Evolutionary conservation across 1,140 invertebrate genomes (phyloP).

Genomic region (Archivesica marissinica): DNA sequence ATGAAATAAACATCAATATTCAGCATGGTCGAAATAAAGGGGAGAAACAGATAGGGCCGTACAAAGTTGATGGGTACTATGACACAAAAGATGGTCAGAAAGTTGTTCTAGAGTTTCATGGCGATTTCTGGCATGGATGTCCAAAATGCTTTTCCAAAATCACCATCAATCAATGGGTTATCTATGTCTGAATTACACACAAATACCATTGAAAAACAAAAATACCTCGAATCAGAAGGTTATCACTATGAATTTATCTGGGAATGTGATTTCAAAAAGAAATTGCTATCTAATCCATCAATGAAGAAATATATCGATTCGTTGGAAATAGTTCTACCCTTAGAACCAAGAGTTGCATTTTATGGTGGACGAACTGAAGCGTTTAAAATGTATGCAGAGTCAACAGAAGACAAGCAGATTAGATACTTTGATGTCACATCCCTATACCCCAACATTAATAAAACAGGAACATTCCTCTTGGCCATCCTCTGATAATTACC

Average conservation of each 20-base stretch:
- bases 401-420: background rate
- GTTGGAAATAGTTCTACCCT: constrained; percentile 15
- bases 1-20: too few relatives aligned
- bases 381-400: constrained; percentile 40
- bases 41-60: too few relatives aligned
- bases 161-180: constrained; percentile 13
- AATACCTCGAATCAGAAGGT: constrained; percentile 34
- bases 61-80: too few relatives aligned
- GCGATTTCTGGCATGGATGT: constrained; percentile 68
- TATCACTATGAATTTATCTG: constrained; percentile 30
- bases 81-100: too few relatives aligned
- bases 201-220: constrained; percentile 25
- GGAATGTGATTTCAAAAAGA: constrained; percentile 34
- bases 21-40: too few relatives aligned
- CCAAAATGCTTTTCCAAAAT: constrained; percentile 55
- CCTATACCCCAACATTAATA: constrained; percentile 34
- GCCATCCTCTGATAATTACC: background rate
- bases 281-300: background rate
- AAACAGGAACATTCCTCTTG: constrained; percentile 24
- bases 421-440: constrained; percentile 33
- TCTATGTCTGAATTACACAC: constrained; percentile 51
- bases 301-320: constrained; percentile 21
- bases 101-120: too few relatives aligned
- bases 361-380: constrained; percentile 24
- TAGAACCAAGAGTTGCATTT: constrained; percentile 41